Evolutionary conservation across 2,797 vertebrate genomes (phyloP).

Genomic region (Pangasius mekongensis): DNA sequence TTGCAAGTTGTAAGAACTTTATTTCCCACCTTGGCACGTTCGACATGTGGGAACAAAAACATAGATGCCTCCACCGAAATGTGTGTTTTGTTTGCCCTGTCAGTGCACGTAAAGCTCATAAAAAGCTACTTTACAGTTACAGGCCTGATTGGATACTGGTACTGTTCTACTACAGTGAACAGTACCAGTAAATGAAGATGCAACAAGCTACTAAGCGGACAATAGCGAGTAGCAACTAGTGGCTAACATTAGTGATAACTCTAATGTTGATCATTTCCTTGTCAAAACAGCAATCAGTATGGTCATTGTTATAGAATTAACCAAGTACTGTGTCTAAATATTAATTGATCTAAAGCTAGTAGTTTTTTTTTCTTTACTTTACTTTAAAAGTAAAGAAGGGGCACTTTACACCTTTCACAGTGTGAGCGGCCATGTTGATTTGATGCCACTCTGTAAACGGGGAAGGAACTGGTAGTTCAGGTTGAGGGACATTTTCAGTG

Average conservation of each 20-base stretch:
- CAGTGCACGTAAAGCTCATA: not conserved
- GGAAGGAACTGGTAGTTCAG: too few relatives aligned
- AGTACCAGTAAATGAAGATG: not conserved
- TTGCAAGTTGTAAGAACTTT: not conserved
- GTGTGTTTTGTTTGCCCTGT: not conserved
- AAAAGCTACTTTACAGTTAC: not conserved
- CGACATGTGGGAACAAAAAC: not conserved
- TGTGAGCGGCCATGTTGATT: too few relatives aligned
- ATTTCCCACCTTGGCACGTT: not conserved
- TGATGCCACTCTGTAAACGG: too few relatives aligned
- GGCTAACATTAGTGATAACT: not conserved
- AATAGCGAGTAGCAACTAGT: not conserved
- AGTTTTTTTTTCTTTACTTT: too few relatives aligned
- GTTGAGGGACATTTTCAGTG: not conserved
- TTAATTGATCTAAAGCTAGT: too few relatives aligned
- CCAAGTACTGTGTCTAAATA: too few relatives aligned
- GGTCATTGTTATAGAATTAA: too few relatives aligned
- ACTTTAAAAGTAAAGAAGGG: too few relatives aligned
- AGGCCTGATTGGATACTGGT: not conserved
- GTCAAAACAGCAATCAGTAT: too few relatives aligned
- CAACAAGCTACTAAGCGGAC: not conserved
- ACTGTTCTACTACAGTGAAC: not conserved
- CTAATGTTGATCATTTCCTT: not conserved
- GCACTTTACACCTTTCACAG: too few relatives aligned
- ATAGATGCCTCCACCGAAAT: not conserved